Percentiles rank a stretch among this genome's conserved stretches.
Conservation (phyloP, 2,888 invertebrate species). For the Drosophila demipolita region DNA sequence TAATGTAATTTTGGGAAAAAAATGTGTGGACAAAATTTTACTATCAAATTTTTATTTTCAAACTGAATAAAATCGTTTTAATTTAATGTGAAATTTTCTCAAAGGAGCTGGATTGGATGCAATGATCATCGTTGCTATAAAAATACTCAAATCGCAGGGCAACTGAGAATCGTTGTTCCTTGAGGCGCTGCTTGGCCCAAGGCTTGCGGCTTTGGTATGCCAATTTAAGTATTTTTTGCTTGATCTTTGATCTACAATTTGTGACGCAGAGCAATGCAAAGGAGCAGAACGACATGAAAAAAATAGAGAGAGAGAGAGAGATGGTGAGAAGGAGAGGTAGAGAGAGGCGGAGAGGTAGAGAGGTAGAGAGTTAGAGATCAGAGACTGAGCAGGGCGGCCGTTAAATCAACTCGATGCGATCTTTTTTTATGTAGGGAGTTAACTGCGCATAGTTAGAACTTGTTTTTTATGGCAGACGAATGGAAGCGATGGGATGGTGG, state of each 20-base stretch:
- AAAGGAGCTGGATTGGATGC: conserved; percentile 4
- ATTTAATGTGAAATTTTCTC: background rate
- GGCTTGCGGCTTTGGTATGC: conserved; percentile 67
- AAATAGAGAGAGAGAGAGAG: conserved; percentile 2
- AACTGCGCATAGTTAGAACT: conserved; percentile 68
- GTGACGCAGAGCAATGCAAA: conserved; percentile 67
- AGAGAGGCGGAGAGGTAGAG: background rate
- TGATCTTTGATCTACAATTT: conserved; percentile 82
- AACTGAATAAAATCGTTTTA: background rate
- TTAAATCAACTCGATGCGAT: conserved; percentile 78
- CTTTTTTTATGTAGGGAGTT: conserved; percentile 70
- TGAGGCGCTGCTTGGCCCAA: conserved; percentile 29
- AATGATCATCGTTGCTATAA: conserved; percentile 8
- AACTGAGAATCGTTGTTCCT: conserved; percentile 60
- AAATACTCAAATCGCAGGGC: conserved; percentile 62
- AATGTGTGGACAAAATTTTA: no score
- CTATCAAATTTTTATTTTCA: background rate
- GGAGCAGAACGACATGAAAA: conserved; percentile 30
- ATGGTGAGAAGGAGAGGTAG: conserved; percentile 4
- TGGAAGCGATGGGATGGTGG: background rate
- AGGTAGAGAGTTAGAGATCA: conserved; percentile 27
- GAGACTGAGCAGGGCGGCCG: conserved; percentile 71
- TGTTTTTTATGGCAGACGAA: conserved; percentile 57
- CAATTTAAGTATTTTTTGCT: conserved; percentile 72
- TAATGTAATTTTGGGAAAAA: background rate